These are phyloP conservation scores for Porites lobata DNA, from an alignment of 92 coral and sea anemone species.

Conservation along the genomic window DNA sequence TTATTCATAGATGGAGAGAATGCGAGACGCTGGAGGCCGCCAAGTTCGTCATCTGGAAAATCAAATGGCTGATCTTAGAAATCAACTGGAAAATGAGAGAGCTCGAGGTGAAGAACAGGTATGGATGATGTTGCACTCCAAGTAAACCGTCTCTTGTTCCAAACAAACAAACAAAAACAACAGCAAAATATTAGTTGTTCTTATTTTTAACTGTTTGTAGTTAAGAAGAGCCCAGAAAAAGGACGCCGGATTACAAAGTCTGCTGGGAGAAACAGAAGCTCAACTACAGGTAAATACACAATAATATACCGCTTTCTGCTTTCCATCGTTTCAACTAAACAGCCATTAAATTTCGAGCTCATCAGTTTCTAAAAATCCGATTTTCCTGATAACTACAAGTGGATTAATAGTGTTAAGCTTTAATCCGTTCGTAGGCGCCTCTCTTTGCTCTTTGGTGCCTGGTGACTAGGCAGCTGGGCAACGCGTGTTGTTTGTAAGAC, in stretches of 20 bases:
- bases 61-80: constrained; percentile 66
- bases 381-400: no score
- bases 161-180: no score
- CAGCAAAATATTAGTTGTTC: no score
- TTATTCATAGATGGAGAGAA: constrained; percentile 65
- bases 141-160: neutral
- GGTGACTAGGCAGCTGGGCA: no score
- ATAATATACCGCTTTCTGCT: neutral
- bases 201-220: constrained; percentile 8
- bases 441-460: no score
- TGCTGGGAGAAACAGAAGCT: constrained; percentile 66
- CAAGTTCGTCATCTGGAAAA: constrained; percentile 69
- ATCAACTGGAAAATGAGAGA: constrained; percentile 50
- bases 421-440: no score
- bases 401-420: no score
- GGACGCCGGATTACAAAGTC: constrained; percentile 66
- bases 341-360: no score
- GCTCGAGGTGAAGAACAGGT: constrained; percentile 56
- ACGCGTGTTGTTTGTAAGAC: no score
- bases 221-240: constrained; percentile 50
- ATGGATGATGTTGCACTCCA: neutral
- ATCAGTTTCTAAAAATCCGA: no score
- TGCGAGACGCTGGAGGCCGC: constrained; percentile 65
- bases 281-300: constrained; percentile 49
- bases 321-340: no score